Percentiles rank a stretch among this genome's conserved stretches.
These are phyloP conservation scores for Aphelenchoides bicaudatus DNA, from an alignment of 2,888 invertebrate species.

Conservation along the genomic window DNA sequence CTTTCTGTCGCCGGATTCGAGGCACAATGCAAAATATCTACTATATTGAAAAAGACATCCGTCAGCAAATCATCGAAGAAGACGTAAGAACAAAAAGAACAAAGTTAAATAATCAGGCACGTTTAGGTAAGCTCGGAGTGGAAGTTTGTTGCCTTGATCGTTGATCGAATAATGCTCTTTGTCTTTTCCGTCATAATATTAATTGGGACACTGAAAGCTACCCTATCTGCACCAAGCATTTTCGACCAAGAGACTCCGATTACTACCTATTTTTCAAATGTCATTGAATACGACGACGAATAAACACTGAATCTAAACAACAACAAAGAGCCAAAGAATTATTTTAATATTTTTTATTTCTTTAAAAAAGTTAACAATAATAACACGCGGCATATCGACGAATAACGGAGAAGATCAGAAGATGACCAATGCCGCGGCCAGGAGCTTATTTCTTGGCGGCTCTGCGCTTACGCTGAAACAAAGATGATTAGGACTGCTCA, in stretches of 20 bases:
- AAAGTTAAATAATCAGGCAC: constrained; percentile 33
- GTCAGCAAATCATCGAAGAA: constrained; percentile 6
- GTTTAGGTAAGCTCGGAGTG: constrained; percentile 53
- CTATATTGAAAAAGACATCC: constrained; percentile 12
- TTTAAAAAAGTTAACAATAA: no score
- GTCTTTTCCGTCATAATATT: constrained; percentile 43
- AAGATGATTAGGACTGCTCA: no score
- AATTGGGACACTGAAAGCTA: constrained; percentile 39
- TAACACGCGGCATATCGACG: no score
- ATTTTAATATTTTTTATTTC: no score
- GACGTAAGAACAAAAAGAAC: constrained; percentile 9
- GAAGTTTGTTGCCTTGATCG: constrained; percentile 54
- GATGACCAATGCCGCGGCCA: not conserved
- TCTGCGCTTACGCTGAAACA: constrained; percentile 23
- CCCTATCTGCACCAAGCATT: constrained; percentile 48
- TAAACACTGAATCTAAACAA: not conserved
- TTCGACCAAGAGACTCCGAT: constrained; percentile 34
- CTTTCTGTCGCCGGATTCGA: constrained; percentile 7
- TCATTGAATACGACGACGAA: constrained; percentile 12
- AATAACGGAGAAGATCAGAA: not conserved
- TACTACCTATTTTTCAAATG: constrained; percentile 18
- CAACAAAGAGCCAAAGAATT: no score
- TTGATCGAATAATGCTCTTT: constrained; percentile 52
- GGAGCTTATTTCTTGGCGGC: constrained; percentile 19
- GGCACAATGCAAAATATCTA: constrained; percentile 12